Evolutionary conservation across 2,797 vertebrate species (phyloP).

Genomic region (Urosaurus nigricauda): DNA sequence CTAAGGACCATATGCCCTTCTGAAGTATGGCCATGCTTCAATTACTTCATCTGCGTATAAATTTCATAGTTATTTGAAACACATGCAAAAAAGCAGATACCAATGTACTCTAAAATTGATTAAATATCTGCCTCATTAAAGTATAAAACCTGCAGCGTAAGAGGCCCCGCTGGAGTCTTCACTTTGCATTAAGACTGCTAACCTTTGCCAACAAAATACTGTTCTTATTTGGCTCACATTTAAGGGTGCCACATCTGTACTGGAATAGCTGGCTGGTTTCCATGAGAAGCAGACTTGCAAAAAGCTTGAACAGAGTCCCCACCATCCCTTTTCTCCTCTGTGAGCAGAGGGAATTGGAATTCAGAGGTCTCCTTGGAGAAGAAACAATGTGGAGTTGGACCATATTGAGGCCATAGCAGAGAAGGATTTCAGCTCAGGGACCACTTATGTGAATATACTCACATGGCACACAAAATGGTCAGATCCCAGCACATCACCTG

Average conservation of each 20-base stretch:
- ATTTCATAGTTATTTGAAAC: slow-evolving; percentile 82
- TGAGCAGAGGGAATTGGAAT: neutral
- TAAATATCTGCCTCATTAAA: slow-evolving; percentile 80
- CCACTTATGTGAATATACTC: neutral
- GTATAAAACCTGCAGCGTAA: slow-evolving; percentile 66
- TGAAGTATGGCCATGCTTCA: slow-evolving; percentile 74
- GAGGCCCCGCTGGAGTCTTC: slow-evolving; percentile 71
- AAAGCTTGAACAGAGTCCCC: neutral
- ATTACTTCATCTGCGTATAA: slow-evolving; percentile 81
- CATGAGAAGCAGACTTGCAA: slow-evolving; percentile 13
- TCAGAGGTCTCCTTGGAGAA: neutral
- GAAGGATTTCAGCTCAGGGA: neutral
- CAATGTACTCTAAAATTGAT: slow-evolving; percentile 76
- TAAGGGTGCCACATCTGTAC: slow-evolving; percentile 62
- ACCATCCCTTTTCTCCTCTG: neutral
- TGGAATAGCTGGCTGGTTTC: slow-evolving; percentile 60
- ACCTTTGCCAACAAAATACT: slow-evolving; percentile 70
- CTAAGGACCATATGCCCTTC: slow-evolving; percentile 67
- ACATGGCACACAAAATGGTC: neutral
- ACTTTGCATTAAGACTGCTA: slow-evolving; percentile 69
- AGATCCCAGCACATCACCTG: neutral
- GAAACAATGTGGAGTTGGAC: neutral
- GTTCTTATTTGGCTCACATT: slow-evolving; percentile 60
- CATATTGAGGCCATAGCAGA: neutral
- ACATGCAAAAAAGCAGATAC: slow-evolving; percentile 76